Conservation (phyloP, 2,113 vertebrate species). For the Hypanus sabinus region DNA sequence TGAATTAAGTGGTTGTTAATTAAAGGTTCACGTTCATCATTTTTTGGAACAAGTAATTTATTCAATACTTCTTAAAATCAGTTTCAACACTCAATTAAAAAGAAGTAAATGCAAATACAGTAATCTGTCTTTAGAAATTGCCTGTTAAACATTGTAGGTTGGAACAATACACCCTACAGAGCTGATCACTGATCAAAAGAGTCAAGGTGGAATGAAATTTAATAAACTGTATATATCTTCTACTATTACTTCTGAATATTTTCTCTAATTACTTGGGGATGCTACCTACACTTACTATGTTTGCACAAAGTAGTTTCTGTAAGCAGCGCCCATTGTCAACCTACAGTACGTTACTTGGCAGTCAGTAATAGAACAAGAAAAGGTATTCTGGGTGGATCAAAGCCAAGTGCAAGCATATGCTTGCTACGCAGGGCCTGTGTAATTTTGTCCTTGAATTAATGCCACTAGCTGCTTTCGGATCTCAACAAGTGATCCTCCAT, state of each 20-base stretch:
- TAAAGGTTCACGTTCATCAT: neutral
- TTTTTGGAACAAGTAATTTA: neutral
- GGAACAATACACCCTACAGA: neutral
- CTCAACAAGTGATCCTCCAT: constrained; percentile 22
- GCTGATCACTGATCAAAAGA: neutral
- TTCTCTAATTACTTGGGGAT: neutral
- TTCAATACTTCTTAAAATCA: neutral
- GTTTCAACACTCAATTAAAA: neutral
- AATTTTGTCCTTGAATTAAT: neutral
- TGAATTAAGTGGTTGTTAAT: neutral
- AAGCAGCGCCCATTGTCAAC: neutral
- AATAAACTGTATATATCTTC: neutral
- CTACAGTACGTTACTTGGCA: neutral
- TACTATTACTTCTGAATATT: neutral
- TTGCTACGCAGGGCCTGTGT: neutral
- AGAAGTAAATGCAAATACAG: neutral
- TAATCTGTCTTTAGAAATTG: neutral
- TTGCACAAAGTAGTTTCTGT: neutral
- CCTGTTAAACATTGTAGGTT: neutral
- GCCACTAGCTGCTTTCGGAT: neutral
- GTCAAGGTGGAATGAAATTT: neutral
- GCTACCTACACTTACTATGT: neutral
- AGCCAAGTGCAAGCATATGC: constrained; percentile 18
- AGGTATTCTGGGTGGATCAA: constrained; percentile 7
- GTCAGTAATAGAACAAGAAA: neutral